These are phyloP conservation scores for Xestobium rufovillosum DNA, from an alignment of 2,888 invertebrate genomes.

Conservation along the genomic window DNA sequence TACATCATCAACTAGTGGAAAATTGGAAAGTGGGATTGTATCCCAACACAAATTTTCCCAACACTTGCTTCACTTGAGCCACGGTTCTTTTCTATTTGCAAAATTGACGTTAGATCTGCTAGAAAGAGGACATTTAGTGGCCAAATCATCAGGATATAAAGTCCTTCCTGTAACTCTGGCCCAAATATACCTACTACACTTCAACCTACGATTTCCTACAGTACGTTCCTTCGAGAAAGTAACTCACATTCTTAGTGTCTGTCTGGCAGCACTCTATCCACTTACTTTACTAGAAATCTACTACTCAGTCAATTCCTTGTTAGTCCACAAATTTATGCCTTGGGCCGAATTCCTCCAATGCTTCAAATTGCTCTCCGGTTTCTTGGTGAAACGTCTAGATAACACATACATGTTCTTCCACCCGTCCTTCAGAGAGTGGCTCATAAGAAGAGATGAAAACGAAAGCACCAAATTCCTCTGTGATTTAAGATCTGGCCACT, in stretches of 20 bases:
- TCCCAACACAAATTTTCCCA: conserved; percentile 74
- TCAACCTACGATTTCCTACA: conserved; percentile 87
- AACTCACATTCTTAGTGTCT: conserved; percentile 80
- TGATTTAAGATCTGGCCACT: conserved; percentile 85
- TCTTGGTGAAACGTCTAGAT: conserved; percentile 83
- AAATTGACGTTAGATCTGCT: conserved; percentile 88
- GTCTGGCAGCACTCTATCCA: conserved; percentile 86
- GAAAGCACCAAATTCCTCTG: conserved; percentile 91
- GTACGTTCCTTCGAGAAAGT: conserved; percentile 85
- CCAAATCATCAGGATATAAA: conserved; percentile 91
- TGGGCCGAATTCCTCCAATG: conserved; percentile 89
- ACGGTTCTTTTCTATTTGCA: conserved; percentile 87
- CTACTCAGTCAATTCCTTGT: conserved; percentile 83
- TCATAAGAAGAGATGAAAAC: conserved; percentile 77
- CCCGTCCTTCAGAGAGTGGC: conserved; percentile 96
- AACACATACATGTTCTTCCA: conserved; percentile 97
- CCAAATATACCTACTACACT: conserved; percentile 84
- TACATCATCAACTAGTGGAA: conserved; percentile 52
- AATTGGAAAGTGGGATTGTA: conserved; percentile 56
- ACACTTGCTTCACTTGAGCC: conserved; percentile 73
- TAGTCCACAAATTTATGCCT: conserved; percentile 68
- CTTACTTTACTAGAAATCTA: conserved; percentile 85
- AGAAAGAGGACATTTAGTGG: conserved; percentile 83
- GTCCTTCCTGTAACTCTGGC: conserved; percentile 81
- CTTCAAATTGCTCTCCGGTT: conserved; percentile 78